These are phyloP conservation scores for Mus pahari DNA, from an alignment of 2,113 vertebrate genomes.

Conservation along the genomic window DNA sequence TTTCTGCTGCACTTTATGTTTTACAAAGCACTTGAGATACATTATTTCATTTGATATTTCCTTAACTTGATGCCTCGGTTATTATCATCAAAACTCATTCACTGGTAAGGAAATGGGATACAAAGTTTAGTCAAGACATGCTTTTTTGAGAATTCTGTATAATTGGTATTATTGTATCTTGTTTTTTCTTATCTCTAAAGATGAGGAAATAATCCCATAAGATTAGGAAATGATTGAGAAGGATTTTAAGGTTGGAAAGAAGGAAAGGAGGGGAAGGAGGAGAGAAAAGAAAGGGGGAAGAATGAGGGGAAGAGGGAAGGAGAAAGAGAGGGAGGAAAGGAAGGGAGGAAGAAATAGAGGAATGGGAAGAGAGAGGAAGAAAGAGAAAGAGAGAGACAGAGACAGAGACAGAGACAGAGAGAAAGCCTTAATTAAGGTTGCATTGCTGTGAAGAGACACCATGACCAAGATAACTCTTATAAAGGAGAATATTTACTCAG, in stretches of 20 bases:
- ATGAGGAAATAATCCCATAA: background rate
- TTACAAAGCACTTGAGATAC: slow-evolving; percentile 57
- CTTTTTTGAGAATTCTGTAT: background rate
- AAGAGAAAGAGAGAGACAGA: no score
- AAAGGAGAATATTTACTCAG: no score
- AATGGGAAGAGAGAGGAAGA: no score
- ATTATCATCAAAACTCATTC: slow-evolving; percentile 50
- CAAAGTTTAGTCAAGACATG: slow-evolving; percentile 30
- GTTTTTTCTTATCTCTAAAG: background rate
- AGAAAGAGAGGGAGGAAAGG: no score
- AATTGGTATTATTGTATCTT: background rate
- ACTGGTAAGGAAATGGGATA: slow-evolving; percentile 37
- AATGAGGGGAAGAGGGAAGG: rapidly evolving
- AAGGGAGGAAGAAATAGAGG: background rate
- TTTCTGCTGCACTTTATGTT: slow-evolving; percentile 60
- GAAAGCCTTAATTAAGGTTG: no score
- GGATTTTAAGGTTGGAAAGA: background rate
- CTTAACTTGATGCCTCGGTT: background rate
- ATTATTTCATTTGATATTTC: slow-evolving; percentile 67
- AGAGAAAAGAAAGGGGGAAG: background rate
- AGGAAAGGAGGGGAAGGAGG: background rate
- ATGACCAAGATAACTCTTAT: no score
- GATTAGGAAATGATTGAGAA: background rate
- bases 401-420: no score
- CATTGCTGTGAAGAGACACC: no score